Conservation (phyloP, 2,113 vertebrate species). For the Pholis gunnellus region DNA sequence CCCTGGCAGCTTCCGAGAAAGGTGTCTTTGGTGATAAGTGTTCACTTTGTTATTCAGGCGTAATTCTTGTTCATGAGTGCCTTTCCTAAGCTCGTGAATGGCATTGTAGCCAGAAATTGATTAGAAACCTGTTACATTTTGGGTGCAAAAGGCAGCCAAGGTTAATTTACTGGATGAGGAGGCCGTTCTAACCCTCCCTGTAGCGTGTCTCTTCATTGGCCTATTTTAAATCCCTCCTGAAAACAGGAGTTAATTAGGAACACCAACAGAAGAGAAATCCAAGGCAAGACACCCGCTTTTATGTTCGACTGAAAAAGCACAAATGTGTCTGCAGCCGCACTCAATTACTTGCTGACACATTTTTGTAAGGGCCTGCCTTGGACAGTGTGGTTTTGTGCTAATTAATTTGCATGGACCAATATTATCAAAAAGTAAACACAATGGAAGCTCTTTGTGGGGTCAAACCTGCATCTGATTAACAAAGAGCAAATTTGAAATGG, state of each 20-base stretch:
- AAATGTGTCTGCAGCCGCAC: slow-evolving; percentile 48
- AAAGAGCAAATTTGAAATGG: slow-evolving; percentile 73
- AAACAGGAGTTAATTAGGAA: slow-evolving; percentile 77
- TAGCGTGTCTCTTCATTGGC: slow-evolving; percentile 65
- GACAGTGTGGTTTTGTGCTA: slow-evolving; percentile 48
- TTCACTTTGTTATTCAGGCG: slow-evolving; percentile 48
- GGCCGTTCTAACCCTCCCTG: slow-evolving; percentile 63
- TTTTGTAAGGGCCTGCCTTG: slow-evolving; percentile 47
- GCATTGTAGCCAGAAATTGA: slow-evolving; percentile 43
- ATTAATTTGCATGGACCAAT: slow-evolving; percentile 61
- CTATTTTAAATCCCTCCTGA: slow-evolving; percentile 75
- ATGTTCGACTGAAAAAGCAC: slow-evolving; percentile 61
- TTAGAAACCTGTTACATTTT: slow-evolving; percentile 71
- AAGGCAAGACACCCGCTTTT: slow-evolving; percentile 59
- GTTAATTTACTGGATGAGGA: slow-evolving; percentile 79
- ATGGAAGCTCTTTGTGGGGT: slow-evolving; percentile 70
- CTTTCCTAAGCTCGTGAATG: slow-evolving; percentile 37
- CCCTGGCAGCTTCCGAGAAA: slow-evolving; percentile 25
- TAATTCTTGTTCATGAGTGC: slow-evolving; percentile 48
- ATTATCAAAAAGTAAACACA: slow-evolving; percentile 75
- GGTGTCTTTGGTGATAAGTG: slow-evolving; percentile 43
- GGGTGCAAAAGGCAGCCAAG: slow-evolving; percentile 71
- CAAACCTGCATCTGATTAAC: slow-evolving; percentile 76
- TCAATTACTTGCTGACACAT: slow-evolving; percentile 59
- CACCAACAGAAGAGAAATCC: slow-evolving; percentile 58